These are phyloP conservation scores for Drosophila longiperda DNA, from an alignment of 2,888 invertebrate species.

Conservation along the genomic window DNA sequence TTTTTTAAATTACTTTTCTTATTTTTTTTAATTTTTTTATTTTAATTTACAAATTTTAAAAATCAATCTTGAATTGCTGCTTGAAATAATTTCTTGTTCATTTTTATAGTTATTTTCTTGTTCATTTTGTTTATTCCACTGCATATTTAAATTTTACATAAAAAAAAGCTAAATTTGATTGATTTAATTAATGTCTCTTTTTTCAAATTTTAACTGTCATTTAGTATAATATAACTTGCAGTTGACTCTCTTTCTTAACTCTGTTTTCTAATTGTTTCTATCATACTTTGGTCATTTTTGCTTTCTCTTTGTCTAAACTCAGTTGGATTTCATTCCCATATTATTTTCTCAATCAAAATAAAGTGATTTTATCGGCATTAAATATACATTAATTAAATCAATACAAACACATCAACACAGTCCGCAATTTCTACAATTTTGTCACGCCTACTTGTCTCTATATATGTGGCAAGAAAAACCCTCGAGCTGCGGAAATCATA, in stretches of 20 bases:
- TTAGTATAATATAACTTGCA: neutral
- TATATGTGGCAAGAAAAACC: slow-evolving; percentile 5
- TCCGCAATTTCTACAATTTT: slow-evolving; percentile 1
- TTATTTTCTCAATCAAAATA: slow-evolving; percentile 23
- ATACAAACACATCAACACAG: slow-evolving; percentile 57
- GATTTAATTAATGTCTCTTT: neutral
- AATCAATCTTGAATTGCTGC: neutral
- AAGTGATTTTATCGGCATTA: slow-evolving; percentile 59
- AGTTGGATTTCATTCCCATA: neutral
- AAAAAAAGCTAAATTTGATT: neutral
- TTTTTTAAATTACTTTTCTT: too few species aligned
- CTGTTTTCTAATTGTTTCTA: neutral
- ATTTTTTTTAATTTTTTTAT: neutral
- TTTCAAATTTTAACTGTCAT: too few species aligned
- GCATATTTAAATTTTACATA: neutral
- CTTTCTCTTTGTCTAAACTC: neutral
- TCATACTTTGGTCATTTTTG: neutral
- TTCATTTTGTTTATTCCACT: neutral
- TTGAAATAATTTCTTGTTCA: neutral
- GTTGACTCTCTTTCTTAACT: neutral
- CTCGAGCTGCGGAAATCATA: slow-evolving; percentile 51
- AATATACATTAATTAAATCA: slow-evolving; percentile 65
- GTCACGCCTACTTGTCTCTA: slow-evolving; percentile 13
- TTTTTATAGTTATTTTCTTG: neutral
- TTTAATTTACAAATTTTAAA: neutral